Conservation (phyloP, 1,140 invertebrate genomes). For the Formica selysi region DNA sequence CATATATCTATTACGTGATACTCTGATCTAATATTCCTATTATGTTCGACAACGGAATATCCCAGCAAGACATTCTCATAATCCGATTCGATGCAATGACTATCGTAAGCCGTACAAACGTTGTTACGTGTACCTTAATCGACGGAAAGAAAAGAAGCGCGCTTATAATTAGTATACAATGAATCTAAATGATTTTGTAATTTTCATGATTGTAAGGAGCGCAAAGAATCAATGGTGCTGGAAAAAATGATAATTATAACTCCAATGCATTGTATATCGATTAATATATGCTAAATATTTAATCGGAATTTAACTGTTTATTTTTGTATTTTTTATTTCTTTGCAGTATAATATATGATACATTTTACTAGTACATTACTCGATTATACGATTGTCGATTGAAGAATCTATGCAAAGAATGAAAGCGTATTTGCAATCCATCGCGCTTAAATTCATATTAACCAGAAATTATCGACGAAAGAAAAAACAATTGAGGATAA, state of each 20-base stretch:
- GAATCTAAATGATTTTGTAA: neutral
- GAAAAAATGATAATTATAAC: slow-evolving; percentile 11
- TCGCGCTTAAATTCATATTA: neutral
- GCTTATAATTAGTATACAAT: neutral
- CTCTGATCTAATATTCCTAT: slow-evolving; percentile 13
- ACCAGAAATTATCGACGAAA: neutral
- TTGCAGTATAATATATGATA: neutral
- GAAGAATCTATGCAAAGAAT: neutral
- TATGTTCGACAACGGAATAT: neutral
- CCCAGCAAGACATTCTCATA: slow-evolving; percentile 11
- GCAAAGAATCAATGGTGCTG: neutral
- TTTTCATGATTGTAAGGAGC: neutral
- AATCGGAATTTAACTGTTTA: neutral
- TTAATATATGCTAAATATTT: neutral
- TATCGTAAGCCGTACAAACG: neutral
- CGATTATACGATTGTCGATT: neutral
- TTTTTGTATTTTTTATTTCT: neutral
- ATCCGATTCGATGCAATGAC: slow-evolving; percentile 9
- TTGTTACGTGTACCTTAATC: slow-evolving; percentile 14
- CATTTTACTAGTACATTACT: neutral
- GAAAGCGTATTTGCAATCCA: neutral
- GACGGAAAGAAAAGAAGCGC: neutral
- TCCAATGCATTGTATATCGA: neutral
- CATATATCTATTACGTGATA: slow-evolving; percentile 14
- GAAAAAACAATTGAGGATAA: neutral